These are phyloP conservation scores for Heliangelus exortis DNA, from an alignment of 2,797 vertebrate species.

Conservation along the genomic window DNA sequence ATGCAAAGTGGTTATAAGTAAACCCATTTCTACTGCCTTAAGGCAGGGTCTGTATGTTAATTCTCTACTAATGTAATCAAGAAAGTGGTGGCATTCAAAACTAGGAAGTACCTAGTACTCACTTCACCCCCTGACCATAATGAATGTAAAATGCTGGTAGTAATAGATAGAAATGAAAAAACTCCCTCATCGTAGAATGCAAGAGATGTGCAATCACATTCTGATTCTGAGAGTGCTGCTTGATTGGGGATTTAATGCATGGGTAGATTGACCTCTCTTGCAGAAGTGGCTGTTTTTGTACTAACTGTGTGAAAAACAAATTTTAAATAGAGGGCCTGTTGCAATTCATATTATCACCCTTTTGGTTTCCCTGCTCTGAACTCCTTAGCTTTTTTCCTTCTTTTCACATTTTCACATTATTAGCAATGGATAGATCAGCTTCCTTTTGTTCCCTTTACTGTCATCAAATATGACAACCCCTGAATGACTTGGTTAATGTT, in stretches of 20 bases:
- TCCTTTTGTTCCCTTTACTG: constrained; percentile 45
- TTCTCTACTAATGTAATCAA: constrained; percentile 52
- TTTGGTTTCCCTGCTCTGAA: constrained; percentile 61
- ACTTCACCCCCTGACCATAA: constrained; percentile 61
- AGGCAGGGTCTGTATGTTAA: constrained; percentile 38
- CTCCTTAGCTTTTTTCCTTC: not conserved
- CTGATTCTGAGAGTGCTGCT: constrained; percentile 74
- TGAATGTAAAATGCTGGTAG: constrained; percentile 69
- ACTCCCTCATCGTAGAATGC: constrained; percentile 67
- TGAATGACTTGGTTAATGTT: constrained; percentile 32
- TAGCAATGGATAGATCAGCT: constrained; percentile 32
- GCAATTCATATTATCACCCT: constrained; percentile 63
- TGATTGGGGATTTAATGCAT: constrained; percentile 75
- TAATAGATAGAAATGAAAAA: constrained; percentile 69
- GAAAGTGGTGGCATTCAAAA: constrained; percentile 57
- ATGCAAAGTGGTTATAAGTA: not conserved
- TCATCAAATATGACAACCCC: not conserved
- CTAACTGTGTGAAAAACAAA: constrained; percentile 79
- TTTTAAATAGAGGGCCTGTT: constrained; percentile 74
- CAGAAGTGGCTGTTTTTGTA: constrained; percentile 73
- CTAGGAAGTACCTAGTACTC: constrained; percentile 34
- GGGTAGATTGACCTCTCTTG: constrained; percentile 74
- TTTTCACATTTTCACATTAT: constrained; percentile 14
- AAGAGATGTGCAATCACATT: constrained; percentile 77
- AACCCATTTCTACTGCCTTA: not conserved